phyloP scores from a whole-genome alignment of 2,797 vertebrate species.

The Ctenosaura bakeri region DNA sequence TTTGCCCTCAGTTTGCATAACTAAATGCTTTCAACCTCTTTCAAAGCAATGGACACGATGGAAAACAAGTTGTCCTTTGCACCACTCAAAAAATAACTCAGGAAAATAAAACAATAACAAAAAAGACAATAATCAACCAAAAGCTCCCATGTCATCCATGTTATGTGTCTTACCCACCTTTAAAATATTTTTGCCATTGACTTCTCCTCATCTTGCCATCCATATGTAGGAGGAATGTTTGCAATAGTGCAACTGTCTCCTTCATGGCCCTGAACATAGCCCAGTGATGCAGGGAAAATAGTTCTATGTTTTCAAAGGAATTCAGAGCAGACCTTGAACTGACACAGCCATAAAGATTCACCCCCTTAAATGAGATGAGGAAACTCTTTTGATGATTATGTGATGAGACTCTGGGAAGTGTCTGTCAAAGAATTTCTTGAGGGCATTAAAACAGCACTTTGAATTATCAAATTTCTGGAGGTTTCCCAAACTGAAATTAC shows the following conservation, averaged over 20 bases:
- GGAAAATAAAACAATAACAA: too few species aligned
- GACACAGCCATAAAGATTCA: slow-evolving; percentile 16
- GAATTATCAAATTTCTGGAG: slow-evolving; percentile 59
- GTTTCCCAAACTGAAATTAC: slow-evolving; percentile 56
- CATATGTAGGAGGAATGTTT: background rate
- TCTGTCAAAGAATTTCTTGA: slow-evolving; percentile 13
- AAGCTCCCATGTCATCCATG: too few species aligned
- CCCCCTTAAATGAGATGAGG: background rate
- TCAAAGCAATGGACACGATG: too few species aligned
- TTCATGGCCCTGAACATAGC: background rate
- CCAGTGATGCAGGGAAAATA: background rate
- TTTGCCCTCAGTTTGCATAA: too few species aligned
- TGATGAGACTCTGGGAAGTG: slow-evolving; percentile 26
- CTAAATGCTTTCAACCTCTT: too few species aligned
- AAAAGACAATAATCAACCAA: too few species aligned
- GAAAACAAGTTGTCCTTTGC: too few species aligned
- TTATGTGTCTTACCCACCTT: too few species aligned
- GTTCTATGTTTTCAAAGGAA: background rate
- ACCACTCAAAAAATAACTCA: too few species aligned
- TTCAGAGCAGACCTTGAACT: slow-evolving; percentile 4
- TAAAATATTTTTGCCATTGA: too few species aligned
- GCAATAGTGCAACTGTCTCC: background rate
- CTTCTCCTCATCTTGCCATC: background rate
- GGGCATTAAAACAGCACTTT: slow-evolving; percentile 31
- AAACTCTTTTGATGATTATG: slow-evolving; percentile 14